A percentile compares a stretch with the other conserved stretches of the same genome.
These are phyloP conservation scores for Caenorhabditis brenneri DNA, from an alignment of 1,140 invertebrate genomes.

Conservation along the genomic window DNA sequence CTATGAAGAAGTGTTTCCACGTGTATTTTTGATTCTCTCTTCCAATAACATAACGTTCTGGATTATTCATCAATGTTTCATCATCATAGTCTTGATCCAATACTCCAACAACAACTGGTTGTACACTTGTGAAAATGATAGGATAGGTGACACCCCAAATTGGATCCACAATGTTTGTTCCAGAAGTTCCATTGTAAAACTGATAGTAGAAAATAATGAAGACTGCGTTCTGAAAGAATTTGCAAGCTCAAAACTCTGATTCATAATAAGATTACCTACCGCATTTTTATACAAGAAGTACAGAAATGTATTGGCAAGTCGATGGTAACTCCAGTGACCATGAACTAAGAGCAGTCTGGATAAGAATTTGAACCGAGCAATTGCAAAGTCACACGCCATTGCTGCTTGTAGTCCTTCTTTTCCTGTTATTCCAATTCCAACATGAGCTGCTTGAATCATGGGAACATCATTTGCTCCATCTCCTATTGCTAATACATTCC, in stretches of 20 bases:
- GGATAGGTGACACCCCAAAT: slow-evolving; percentile 51
- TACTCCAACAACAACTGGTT: slow-evolving; percentile 83
- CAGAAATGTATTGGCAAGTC: slow-evolving; percentile 94
- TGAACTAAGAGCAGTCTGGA: slow-evolving; percentile 92
- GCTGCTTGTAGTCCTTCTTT: slow-evolving; percentile 77
- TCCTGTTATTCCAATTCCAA: slow-evolving; percentile 77
- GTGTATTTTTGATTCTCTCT: slow-evolving; percentile 75
- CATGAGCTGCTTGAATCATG: slow-evolving; percentile 99
- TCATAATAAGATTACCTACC: slow-evolving; percentile 73
- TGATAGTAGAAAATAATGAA: slow-evolving; percentile 98
- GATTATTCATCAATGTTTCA: slow-evolving; percentile 75
- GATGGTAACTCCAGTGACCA: slow-evolving; percentile 87
- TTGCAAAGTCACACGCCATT: slow-evolving; percentile 92
- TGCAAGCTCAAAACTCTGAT: neutral
- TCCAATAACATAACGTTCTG: slow-evolving; percentile 76
- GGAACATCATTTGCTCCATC: slow-evolving; percentile 99
- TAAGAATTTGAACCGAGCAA: slow-evolving; percentile 93
- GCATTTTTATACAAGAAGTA: slow-evolving; percentile 99
- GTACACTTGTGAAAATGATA: slow-evolving; percentile 76
- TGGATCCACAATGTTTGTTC: slow-evolving; percentile 73
- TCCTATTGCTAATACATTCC: slow-evolving; percentile 89
- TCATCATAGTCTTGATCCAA: slow-evolving; percentile 78
- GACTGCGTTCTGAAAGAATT: slow-evolving; percentile 78
- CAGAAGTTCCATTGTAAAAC: slow-evolving; percentile 97
- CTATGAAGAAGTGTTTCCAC: slow-evolving; percentile 85